These are phyloP conservation scores for Apis dorsata DNA, from an alignment of 1,140 invertebrate genomes.

Conservation along the genomic window DNA sequence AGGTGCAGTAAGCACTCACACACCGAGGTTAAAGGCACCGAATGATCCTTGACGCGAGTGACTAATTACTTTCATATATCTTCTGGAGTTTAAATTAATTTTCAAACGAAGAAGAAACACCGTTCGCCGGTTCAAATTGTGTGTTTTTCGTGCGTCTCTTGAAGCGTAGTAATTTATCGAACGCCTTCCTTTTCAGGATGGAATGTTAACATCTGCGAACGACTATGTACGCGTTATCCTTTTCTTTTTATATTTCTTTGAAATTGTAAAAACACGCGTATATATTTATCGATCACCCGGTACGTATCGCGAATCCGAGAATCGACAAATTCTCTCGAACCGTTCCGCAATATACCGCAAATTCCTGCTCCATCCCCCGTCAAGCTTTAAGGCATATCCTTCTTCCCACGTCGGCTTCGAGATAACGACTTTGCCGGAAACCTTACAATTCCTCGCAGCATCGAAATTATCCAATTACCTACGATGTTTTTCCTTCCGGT, in stretches of 20 bases:
- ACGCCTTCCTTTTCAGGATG: neutral
- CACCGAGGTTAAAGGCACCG: neutral
- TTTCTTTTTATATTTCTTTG: no score
- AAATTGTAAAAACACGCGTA: no score
- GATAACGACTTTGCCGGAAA: slow-evolving; percentile 43
- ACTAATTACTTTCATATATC: slow-evolving; percentile 52
- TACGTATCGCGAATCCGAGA: neutral
- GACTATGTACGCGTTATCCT: no score
- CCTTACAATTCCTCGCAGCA: slow-evolving; percentile 32
- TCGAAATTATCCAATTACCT: slow-evolving; percentile 50
- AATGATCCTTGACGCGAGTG: neutral
- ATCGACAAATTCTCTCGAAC: slow-evolving; percentile 27
- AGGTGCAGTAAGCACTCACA: neutral
- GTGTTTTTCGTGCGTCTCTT: neutral
- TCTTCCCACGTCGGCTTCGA: slow-evolving; percentile 43
- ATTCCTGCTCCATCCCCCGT: slow-evolving; percentile 18
- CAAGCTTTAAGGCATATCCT: slow-evolving; percentile 20
- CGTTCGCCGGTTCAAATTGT: slow-evolving; percentile 22
- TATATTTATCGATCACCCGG: neutral
- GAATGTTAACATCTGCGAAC: no score
- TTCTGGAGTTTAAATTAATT: slow-evolving; percentile 30
- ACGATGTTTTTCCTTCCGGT: slow-evolving; percentile 37
- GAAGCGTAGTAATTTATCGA: neutral
- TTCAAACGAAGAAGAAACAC: slow-evolving; percentile 31
- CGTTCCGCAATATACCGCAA: neutral